Base-by-base conservation (phyloP, 2,888 invertebrate genomes). In the Mesorhabditis belari region DNA sequence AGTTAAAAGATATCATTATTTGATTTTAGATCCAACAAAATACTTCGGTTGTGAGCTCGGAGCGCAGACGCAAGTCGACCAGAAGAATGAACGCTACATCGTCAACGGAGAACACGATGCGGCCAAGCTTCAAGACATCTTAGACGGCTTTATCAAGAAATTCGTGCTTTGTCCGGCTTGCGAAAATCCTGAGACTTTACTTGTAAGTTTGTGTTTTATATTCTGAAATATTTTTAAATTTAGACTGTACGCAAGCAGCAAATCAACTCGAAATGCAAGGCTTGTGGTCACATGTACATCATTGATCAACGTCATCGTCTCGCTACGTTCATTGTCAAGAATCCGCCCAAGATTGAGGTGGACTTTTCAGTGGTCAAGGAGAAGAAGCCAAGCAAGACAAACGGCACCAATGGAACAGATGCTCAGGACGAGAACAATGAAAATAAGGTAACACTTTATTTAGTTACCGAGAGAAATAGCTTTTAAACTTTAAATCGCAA, bases 11-110 rank as follows among this genome's bases (percentile, higher is more conserved):
- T 35, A 17, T 9, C 17, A 35, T 35, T 35, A 1, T 35, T n/a
- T 35, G 35, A 63, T 67, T 68, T 58, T 55, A 71, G 69, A 69
- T 49, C 67, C 69, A 17, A 71, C 71, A 19, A 71, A 94, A 85
- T 98, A 91, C 85, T 99, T 98, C 86, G 98, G 98, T 65, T 98
- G 96, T 85, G 98, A 99, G 85, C 86, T 98, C 82, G 98, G 98
- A 65, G 98, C 98, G 50, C 98, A 98, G 84, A 98, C 96, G 19
- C 92, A 94, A 84, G 93, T 95, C 84, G 96, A 98, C 85, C 88
- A 88, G 83, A 96, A 95, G 86, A 95, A 96, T 84, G 98, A 98
- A 83, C 90, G 98, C 76, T 98, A 91, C 85, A 98, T 98, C 82
- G 96, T 98, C 58, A 98, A 98, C 84, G 98, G 98, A 70, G 93